Conservation (phyloP, 2,797 vertebrate species). For the Ptychadena robeensis region DNA sequence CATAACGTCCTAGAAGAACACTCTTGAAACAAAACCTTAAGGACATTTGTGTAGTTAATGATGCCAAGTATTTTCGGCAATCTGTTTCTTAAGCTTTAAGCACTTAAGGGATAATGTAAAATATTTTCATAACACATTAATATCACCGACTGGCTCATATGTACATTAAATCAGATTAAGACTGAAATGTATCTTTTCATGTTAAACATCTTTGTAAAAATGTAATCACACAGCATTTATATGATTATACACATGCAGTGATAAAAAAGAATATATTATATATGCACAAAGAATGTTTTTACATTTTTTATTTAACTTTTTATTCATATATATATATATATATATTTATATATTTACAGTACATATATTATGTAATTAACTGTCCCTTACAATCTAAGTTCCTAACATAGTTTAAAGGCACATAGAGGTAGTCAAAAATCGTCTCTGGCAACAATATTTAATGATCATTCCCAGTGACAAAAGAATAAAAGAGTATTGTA, state of each 20-base stretch:
- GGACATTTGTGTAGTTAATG: conserved; percentile 52
- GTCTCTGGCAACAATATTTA: too few species aligned
- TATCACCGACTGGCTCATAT: conserved; percentile 42
- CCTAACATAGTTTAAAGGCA: too few species aligned
- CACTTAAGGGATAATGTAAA: conserved; percentile 54
- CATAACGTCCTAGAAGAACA: conserved; percentile 69
- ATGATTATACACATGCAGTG: background rate
- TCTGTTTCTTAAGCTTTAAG: conserved; percentile 53
- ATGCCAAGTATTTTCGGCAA: conserved; percentile 54
- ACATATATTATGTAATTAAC: too few species aligned
- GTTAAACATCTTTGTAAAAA: conserved; percentile 25
- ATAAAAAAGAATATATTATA: too few species aligned
- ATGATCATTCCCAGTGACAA: too few species aligned
- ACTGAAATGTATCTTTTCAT: conserved; percentile 39
- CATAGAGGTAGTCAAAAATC: too few species aligned
- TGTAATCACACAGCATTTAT: background rate
- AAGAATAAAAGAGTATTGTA: too few species aligned
- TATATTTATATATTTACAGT: too few species aligned
- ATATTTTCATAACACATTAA: conserved; percentile 56
- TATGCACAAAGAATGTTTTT: too few species aligned
- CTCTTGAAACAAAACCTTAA: conserved; percentile 67
- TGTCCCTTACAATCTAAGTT: too few species aligned
- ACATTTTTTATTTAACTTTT: too few species aligned
- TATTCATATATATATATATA: too few species aligned
- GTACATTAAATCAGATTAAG: conserved; percentile 49